Evolutionary conservation across 1,140 invertebrate genomes (phyloP).

Genomic region (Drosophila rhopaloa): DNA sequence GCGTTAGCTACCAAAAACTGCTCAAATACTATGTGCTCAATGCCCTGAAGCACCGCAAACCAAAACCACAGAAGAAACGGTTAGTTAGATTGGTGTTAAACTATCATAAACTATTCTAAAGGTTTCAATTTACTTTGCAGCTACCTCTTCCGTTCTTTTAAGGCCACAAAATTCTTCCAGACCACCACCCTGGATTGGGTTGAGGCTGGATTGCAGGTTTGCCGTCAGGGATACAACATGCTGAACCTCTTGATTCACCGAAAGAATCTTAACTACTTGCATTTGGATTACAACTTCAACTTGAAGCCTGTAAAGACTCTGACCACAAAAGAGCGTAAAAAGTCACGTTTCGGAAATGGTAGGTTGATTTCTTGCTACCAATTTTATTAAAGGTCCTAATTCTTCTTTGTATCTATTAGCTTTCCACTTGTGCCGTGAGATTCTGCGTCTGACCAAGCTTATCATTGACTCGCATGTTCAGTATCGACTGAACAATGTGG

Average conservation of each 20-base stretch:
- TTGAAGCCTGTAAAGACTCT: constrained; percentile 99
- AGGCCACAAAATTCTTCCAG: constrained; percentile 99
- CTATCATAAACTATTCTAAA: neutral
- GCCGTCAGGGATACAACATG: constrained; percentile 99
- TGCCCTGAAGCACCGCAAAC: constrained; percentile 97
- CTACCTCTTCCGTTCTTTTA: constrained; percentile 99
- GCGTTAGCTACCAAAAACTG: constrained; percentile 99
- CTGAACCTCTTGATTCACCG: constrained; percentile 99
- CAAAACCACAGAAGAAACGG: constrained; percentile 99
- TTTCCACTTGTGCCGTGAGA: constrained; percentile 99
- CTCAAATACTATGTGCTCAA: constrained; percentile 99
- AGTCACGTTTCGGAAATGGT: constrained; percentile 99
- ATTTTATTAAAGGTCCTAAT: neutral
- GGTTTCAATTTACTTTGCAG: constrained; percentile 69
- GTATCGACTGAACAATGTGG: constrained; percentile 99
- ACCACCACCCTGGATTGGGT: constrained; percentile 99
- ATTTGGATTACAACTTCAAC: constrained; percentile 99
- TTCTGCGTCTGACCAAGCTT: constrained; percentile 97
- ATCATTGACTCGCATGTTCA: constrained; percentile 99
- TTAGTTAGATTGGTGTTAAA: constrained; percentile 75
- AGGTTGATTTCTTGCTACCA: constrained; percentile 26
- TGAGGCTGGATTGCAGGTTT: constrained; percentile 98
- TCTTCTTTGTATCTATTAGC: constrained; percentile 86
- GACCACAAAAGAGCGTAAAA: constrained; percentile 99
- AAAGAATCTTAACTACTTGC: constrained; percentile 99